phyloP scores from a whole-genome alignment of 2,888 invertebrate species.

The Stictocephala bisonia region DNA sequence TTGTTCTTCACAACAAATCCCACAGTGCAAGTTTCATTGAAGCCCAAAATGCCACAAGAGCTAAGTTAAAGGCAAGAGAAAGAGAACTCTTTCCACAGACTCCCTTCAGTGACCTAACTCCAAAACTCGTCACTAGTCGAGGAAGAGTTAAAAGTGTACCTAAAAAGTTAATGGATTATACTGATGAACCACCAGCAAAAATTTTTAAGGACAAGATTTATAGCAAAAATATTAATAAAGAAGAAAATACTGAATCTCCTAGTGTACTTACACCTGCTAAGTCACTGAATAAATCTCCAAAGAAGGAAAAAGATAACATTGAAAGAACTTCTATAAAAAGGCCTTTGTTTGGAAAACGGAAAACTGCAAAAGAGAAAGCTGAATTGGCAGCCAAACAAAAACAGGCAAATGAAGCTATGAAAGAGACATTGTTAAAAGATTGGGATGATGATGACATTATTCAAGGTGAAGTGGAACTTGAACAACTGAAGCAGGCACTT shows the following conservation, averaged over 20 bases:
- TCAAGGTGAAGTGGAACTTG: slow-evolving; percentile 62
- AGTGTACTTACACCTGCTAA: slow-evolving; percentile 64
- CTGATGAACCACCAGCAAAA: slow-evolving; percentile 57
- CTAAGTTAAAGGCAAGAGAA: slow-evolving; percentile 5
- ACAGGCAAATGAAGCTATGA: slow-evolving; percentile 73
- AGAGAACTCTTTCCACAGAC: background rate
- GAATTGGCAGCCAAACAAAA: slow-evolving; percentile 64
- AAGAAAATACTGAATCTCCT: slow-evolving; percentile 54
- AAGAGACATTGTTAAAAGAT: slow-evolving; percentile 78
- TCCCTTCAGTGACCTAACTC: slow-evolving; percentile 4
- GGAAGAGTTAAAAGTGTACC: slow-evolving; percentile 34
- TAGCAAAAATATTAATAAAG: slow-evolving; percentile 6
- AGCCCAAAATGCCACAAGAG: slow-evolving; percentile 24
- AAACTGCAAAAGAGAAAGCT: slow-evolving; percentile 59
- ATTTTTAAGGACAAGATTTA: slow-evolving; percentile 61
- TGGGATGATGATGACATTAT: slow-evolving; percentile 77
- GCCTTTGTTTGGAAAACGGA: slow-evolving; percentile 60
- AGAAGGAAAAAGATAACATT: slow-evolving; percentile 62
- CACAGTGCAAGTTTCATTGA: slow-evolving; percentile 51
- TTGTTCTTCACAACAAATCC: slow-evolving; percentile 72
- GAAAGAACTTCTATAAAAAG: slow-evolving; percentile 44
- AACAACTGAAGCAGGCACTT: slow-evolving; percentile 58
- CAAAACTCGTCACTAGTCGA: background rate
- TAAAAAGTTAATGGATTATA: slow-evolving; percentile 18
- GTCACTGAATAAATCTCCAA: slow-evolving; percentile 59